phyloP scores from a whole-genome alignment of 2,113 vertebrate species.

The Serinus canaria region DNA sequence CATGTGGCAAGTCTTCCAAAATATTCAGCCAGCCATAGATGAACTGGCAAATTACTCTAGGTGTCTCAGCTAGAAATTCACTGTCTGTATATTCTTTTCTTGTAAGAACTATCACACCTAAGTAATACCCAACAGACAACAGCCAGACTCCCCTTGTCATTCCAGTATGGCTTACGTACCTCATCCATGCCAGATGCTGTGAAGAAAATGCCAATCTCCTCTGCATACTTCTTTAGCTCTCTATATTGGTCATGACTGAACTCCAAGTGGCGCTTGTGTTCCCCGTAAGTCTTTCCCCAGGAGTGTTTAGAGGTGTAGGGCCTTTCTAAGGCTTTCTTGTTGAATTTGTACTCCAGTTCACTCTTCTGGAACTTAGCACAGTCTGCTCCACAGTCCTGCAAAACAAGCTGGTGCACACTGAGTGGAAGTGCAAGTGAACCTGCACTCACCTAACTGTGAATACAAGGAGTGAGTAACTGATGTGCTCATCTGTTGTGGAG shows the following conservation, averaged over 20 bases:
- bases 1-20: neutral
- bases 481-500: neutral
- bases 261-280: constrained; percentile 93
- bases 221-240: constrained; percentile 86
- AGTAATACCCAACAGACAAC: neutral
- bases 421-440: neutral
- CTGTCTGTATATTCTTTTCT: neutral
- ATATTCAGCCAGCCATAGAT: neutral
- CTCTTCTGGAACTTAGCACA: constrained; percentile 99
- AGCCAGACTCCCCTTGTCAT: neutral
- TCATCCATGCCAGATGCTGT: constrained; percentile 98
- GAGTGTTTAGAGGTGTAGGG: constrained; percentile 87
- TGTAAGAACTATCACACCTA: neutral
- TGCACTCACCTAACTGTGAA: neutral
- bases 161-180: constrained; percentile 67
- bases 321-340: constrained; percentile 85
- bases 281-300: constrained; percentile 92
- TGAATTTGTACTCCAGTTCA: constrained; percentile 92
- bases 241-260: constrained; percentile 91
- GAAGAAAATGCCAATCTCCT: constrained; percentile 92
- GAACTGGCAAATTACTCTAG: neutral
- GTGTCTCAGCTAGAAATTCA: neutral
- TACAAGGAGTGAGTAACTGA: neutral
- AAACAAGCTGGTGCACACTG: neutral
- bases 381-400: constrained; percentile 91